Base-by-base conservation (phyloP, 2,113 vertebrate species). In the Enhydra lutris region DNA sequence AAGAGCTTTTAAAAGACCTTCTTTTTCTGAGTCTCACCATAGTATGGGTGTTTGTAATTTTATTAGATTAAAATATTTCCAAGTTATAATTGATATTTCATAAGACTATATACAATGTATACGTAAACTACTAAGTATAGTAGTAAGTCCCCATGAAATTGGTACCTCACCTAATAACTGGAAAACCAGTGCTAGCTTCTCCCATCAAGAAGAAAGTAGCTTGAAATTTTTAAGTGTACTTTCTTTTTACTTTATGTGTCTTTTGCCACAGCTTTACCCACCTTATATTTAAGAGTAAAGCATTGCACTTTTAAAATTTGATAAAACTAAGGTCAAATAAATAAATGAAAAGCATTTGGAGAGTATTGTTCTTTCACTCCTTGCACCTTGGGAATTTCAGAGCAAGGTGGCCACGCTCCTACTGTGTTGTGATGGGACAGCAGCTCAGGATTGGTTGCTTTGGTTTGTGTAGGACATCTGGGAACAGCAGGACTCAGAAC, bases 1-100 rank as follows among this genome's bases (percentile, higher is more conserved):
- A 96, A 92, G 52, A 92, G 9, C 5, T 80, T 92, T 90, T 65
- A 80, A 96, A 94, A 63, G 39, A 79, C 24, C 14, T 88, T 80
- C 23, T 13, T 89, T 93, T 94, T 79, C 74, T 90, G 57, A 93
- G 20, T 34, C 5, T 61, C 8, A 67, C 45, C 34, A 63, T 76
- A 89, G 23, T 83, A 57, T 61, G 12, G 7, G 6, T 86, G 26
- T 78, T 94, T 78, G 63, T 84, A 81, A 95, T 73, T 74, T 95
- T 96, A 73, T 59, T 83, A 29, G 73, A 87, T 86, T 82, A 79
- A 93, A 93, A 52, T 80, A 73, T 74, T 59, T 69, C 2, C 63
- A 39, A 47, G 14, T 36, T 74, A 65, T 82, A 82, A 31, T 59
- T 90, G 85, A 89, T 79, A 69, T 47, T 78, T 78, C 21, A 78